Evolutionary conservation across 2,797 vertebrate genomes (phyloP), one percentile per base, ranked within the genome.

Genomic region (Sternotherus odoratus): DNA sequence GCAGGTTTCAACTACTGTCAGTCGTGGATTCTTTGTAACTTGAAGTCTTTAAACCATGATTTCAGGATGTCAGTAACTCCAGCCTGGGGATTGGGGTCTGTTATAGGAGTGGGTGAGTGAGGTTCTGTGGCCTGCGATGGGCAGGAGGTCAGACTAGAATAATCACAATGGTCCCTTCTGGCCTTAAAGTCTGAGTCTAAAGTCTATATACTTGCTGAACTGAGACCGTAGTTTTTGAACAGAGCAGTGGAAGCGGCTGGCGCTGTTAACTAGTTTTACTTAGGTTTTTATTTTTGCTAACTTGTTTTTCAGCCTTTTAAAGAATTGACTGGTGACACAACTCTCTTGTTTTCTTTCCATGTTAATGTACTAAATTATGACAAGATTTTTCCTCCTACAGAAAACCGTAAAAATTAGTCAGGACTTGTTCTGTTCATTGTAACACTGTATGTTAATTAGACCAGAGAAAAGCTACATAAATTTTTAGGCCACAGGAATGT

Each of bases 391-490:
- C 48, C 54, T 26, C 23, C 2, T 54, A 36, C 17, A 39, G 46
- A 72, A 83, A 82, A 78, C 69, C 8, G 79, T 82, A n/a, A 86
- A 91, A 91, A 86, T 56, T 26, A 91, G 82, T 86, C 43, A 57
- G 19, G 83, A 8, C 24, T 75, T 28, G 30, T 39, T 56, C 30
- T 69, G 48, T 43, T 72, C 74, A 30, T 51, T 23, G 74, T 69
- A 72, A 74, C 57, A 26, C 54, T 86, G 74, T 72, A 82, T 57
- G 89, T 54, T 87, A 91, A 91, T 91, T 82, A 91, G 84, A 78
- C 56, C 82, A 46, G 57, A 72, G 84, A 87, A 91, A 86, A 91
- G 79, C 74, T 83, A 87, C 84, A 74, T 91, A 82, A 86, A 83
- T 46, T 83, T 91, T 91, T 78, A 86, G 82, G 79, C 19, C 4